These are phyloP conservation scores for Fratercula arctica DNA, from an alignment of 2,797 vertebrate species.

Conservation along the genomic window DNA sequence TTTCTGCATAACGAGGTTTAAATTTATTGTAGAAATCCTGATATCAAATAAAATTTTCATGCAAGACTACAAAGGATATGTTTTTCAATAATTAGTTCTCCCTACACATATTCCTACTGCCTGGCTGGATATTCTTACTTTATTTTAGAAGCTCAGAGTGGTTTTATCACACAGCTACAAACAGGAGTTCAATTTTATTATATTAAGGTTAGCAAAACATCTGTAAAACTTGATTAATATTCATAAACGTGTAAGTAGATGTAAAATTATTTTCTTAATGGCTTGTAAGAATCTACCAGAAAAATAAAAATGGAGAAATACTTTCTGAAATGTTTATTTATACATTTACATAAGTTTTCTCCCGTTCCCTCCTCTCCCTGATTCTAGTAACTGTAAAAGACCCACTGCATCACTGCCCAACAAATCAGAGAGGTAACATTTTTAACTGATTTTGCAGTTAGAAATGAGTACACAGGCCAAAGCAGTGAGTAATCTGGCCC, in stretches of 20 bases:
- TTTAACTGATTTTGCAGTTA: background rate
- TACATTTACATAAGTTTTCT: background rate
- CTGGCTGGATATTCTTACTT: background rate
- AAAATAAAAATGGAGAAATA: background rate
- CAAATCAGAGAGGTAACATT: background rate
- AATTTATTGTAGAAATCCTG: background rate
- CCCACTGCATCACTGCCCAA: background rate
- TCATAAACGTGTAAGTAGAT: background rate
- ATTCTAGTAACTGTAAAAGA: background rate
- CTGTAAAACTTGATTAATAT: background rate
- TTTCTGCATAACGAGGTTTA: background rate
- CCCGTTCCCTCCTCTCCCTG: background rate
- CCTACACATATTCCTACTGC: background rate
- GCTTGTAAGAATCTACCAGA: background rate
- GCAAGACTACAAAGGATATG: background rate
- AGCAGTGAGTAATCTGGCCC: background rate
- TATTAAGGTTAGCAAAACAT: background rate
- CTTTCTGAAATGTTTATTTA: background rate
- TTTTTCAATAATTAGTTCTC: background rate
- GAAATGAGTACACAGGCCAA: background rate
- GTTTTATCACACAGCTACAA: background rate
- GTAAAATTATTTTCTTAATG: background rate
- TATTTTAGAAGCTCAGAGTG: background rate
- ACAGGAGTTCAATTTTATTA: background rate
- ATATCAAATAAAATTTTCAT: background rate